Evolutionary conservation across 2,888 invertebrate genomes (phyloP), one percentile per base, ranked within the genome.

Genomic region (Ophion costatus): DNA sequence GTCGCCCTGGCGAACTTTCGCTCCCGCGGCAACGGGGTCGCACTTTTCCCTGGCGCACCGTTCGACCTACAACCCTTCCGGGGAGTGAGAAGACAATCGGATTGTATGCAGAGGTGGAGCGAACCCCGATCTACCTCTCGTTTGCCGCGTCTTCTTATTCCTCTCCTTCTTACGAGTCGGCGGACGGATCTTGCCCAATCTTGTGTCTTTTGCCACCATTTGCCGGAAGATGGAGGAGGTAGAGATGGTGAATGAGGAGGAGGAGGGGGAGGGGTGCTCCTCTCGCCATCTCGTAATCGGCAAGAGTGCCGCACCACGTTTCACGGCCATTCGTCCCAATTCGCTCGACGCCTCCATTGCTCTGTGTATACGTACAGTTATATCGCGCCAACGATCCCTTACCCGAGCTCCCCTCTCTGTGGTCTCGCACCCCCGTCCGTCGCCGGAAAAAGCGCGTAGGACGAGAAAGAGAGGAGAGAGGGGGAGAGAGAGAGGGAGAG

Each of bases 151-250:
- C n/a, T 45, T 59, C 59, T 2, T 73, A 7, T 38, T 38, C 10
- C 17, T 67, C 56, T 56, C 63, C 64, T 7, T 59, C 66, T 9
- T 33, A 22, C 75, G 17, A 74, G 80, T 63, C 42, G 24, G 57
- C 42, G 73, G 59, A 67, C 59, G 80, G 59, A 80, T 83, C 85
- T 33, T 24, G 79, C 73, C 83, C 86, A 87, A 87, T 87, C 88
- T 87, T 87, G 86, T 70, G 83, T 84, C 87, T 87, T 88, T 88
- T 86, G 86, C 88, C 88, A 86, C 88, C 86, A 87, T 87, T 64
- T 79, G 75, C 80, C 80, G 78, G 82, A 81, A 83, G 42, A 20
- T 51, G n/a, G 45, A 61, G 22, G 45, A 42, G 77, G 51, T 1
- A 9, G 14, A 24, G 10, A 14, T 45, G 42, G 64, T 38, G 24